These are phyloP conservation scores for Artemisiospiza belli DNA, from an alignment of 2,113 vertebrate species.

Conservation along the genomic window DNA sequence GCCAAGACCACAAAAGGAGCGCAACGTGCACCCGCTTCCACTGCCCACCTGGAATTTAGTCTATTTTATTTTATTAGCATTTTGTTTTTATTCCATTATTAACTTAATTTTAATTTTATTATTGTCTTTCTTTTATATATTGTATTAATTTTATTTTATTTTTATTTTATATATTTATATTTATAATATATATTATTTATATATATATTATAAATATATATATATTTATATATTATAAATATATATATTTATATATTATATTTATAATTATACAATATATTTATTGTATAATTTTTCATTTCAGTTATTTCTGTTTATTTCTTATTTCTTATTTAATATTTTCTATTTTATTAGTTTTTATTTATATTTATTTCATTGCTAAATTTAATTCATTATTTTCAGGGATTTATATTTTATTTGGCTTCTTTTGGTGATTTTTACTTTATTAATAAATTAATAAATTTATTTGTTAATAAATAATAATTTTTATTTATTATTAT, in stretches of 20 bases:
- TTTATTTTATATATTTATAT: neutral
- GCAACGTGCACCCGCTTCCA: rapidly evolving
- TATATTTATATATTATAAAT: too few relatives aligned
- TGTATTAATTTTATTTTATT: neutral
- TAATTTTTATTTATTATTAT: too few relatives aligned
- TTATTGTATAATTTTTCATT: neutral
- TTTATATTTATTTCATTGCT: neutral
- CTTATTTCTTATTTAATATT: neutral
- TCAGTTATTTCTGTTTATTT: neutral
- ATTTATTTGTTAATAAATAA: too few relatives aligned
- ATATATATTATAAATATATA: too few relatives aligned
- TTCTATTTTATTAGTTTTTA: neutral
- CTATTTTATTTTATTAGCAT: neutral
- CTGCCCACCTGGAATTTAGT: neutral
- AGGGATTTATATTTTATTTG: neutral
- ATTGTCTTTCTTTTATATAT: neutral
- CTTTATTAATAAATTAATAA: too few relatives aligned
- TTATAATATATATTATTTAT: too few relatives aligned
- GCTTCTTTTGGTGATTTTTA: rapidly evolving
- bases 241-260: too few relatives aligned
- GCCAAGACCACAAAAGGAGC: neutral
- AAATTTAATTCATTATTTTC: neutral
- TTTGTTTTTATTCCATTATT: neutral
- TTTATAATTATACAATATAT: too few relatives aligned
- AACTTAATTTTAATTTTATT: neutral